Evolutionary conservation across 2,113 vertebrate genomes (phyloP).

Genomic region (Pandion haliaetus): DNA sequence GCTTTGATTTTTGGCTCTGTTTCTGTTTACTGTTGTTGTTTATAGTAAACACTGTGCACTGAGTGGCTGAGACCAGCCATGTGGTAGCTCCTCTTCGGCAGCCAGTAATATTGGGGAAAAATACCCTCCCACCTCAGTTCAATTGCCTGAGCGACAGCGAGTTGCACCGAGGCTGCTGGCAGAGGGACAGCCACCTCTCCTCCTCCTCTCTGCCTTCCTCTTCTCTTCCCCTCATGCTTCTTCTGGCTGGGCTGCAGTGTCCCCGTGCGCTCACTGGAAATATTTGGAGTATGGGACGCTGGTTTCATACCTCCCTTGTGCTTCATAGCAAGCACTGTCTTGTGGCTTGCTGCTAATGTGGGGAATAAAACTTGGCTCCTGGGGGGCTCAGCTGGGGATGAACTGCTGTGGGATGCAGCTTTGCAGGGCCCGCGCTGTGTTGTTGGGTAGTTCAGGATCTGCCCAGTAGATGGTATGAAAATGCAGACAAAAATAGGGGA

Average conservation of each 20-base stretch:
- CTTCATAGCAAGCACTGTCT: rapidly evolving
- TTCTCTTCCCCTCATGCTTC: neutral
- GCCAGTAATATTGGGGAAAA: conserved; percentile 23
- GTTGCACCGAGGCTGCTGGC: neutral
- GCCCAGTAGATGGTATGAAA: conserved; percentile 43
- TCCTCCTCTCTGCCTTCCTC: neutral
- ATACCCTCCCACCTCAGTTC: neutral
- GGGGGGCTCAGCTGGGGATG: neutral
- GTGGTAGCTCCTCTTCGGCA: conserved; percentile 11
- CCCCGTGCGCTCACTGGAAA: neutral
- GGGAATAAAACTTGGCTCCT: rapidly evolving
- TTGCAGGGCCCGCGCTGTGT: neutral
- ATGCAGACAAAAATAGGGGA: neutral
- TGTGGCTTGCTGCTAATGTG: neutral
- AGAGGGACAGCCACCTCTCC: neutral
- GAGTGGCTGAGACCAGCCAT: conserved; percentile 53
- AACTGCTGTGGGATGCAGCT: neutral
- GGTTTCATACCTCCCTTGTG: neutral
- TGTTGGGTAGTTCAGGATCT: neutral
- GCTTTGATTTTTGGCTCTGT: neutral
- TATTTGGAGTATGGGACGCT: neutral
- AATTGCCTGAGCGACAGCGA: neutral
- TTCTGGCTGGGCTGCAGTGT: neutral
- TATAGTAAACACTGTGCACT: neutral
- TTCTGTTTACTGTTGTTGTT: conserved; percentile 60